Percentiles rank a stretch among this genome's conserved stretches.
Evolutionary conservation across 2,888 invertebrate species (phyloP).

Genomic region (Zhuqinia jingwanae): DNA sequence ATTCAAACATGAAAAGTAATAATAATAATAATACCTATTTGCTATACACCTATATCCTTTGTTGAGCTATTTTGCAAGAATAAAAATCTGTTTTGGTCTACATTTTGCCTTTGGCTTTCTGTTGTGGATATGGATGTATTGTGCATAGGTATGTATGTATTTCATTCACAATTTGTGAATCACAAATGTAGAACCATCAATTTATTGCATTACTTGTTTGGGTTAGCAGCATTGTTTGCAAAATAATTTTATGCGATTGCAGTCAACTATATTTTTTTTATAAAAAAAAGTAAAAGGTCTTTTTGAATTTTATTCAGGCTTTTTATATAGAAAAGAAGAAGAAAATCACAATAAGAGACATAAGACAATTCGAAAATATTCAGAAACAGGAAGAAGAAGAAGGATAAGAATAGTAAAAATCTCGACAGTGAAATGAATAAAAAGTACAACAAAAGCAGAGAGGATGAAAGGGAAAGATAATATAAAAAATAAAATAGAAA

Average conservation of each 20-base stretch:
- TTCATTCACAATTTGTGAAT: too few species aligned
- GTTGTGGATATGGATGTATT: background rate
- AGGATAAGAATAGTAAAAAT: conserved; percentile 40
- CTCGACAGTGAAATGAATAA: conserved; percentile 11
- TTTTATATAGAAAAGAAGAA: conserved; percentile 21
- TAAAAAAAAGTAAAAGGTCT: conserved; percentile 34
- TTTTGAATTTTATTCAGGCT: conserved; percentile 66
- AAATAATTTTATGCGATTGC: background rate
- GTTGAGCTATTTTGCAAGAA: too few species aligned
- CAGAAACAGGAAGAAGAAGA: conserved; percentile 43
- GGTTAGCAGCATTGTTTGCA: background rate
- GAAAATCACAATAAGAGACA: conserved; percentile 38
- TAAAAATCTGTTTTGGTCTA: background rate
- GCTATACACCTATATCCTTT: too few species aligned
- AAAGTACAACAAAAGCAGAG: conserved; percentile 31
- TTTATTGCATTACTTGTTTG: conserved; percentile 2
- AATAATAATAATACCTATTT: too few species aligned
- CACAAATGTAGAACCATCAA: conserved; percentile 12
- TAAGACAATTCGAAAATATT: conserved; percentile 11
- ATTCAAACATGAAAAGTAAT: background rate
- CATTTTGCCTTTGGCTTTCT: background rate
- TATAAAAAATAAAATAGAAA: conserved; percentile 40
- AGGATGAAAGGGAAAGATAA: conserved; percentile 1
- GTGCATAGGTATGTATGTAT: background rate
- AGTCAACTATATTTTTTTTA: conserved; percentile 3